Conservation (phyloP, 2,888 invertebrate genomes). For the Pyrocoelia pectoralis region DNA sequence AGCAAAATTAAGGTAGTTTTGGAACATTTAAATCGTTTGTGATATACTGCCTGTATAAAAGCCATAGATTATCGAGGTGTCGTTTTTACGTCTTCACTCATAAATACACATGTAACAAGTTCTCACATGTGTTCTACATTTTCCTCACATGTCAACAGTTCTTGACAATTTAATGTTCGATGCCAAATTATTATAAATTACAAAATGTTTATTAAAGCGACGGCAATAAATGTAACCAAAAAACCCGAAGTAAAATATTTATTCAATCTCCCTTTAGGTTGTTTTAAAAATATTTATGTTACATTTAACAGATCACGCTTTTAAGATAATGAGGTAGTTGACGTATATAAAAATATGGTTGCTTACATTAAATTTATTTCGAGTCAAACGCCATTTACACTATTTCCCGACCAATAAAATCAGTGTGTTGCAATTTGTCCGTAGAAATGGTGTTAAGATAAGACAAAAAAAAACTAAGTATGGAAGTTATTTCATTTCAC, state of each 20-base stretch:
- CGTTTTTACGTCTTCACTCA: too few relatives aligned
- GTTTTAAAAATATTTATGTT: constrained; percentile 8
- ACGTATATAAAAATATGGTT: neutral
- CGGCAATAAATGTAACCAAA: too few relatives aligned
- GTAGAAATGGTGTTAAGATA: neutral
- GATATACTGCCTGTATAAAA: too few relatives aligned
- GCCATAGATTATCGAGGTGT: too few relatives aligned
- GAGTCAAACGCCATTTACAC: neutral
- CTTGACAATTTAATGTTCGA: too few relatives aligned
- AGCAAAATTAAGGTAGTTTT: too few relatives aligned
- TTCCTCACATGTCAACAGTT: too few relatives aligned
- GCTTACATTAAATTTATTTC: constrained; percentile 7
- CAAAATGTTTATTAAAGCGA: too few relatives aligned
- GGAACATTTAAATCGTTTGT: too few relatives aligned
- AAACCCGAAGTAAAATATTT: neutral
- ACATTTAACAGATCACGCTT: constrained; percentile 9
- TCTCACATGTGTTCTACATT: too few relatives aligned
- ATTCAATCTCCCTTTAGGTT: neutral
- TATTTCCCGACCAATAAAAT: neutral
- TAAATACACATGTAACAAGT: too few relatives aligned
- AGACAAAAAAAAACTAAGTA: neutral
- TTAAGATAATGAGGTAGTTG: constrained; percentile 3
- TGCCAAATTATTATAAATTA: too few relatives aligned
- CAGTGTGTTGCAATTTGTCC: neutral
- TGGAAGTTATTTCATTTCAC: constrained; percentile 16